A percentile compares a stretch with the other conserved stretches of the same genome.
These are phyloP conservation scores for Nanger granti DNA, from an alignment of 2,113 vertebrate species.

Conservation along the genomic window DNA sequence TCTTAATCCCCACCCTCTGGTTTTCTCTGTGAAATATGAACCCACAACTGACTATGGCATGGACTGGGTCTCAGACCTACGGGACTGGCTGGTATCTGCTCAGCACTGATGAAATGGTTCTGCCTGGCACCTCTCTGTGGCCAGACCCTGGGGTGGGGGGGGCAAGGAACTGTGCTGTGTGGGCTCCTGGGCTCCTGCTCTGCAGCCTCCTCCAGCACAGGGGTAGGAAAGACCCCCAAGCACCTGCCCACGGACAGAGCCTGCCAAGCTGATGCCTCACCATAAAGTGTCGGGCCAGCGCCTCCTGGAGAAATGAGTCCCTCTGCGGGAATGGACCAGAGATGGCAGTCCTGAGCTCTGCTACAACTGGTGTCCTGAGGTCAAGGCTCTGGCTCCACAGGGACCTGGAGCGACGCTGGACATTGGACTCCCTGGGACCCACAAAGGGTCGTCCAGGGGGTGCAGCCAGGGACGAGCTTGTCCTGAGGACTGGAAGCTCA, in stretches of 20 bases:
- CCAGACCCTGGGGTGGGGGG: no score
- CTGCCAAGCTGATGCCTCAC: not conserved
- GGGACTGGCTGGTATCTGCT: not conserved
- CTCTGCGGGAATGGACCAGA: not conserved
- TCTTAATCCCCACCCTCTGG: not conserved
- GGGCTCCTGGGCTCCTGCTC: not conserved
- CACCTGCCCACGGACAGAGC: not conserved
- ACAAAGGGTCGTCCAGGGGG: not conserved
- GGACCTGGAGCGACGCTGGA: accelerated
- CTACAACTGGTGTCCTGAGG: not conserved
- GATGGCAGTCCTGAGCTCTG: not conserved
- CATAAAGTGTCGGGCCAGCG: accelerated
- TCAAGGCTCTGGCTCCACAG: not conserved
- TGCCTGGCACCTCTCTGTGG: not conserved
- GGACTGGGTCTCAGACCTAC: not conserved
- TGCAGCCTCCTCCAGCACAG: not conserved
- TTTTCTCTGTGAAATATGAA: slow-evolving; percentile 55
- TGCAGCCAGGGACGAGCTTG: accelerated
- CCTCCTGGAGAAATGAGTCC: not conserved
- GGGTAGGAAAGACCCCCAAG: not conserved
- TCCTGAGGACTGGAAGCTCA: not conserved
- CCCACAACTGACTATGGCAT: slow-evolving; percentile 15
- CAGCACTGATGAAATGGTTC: not conserved
- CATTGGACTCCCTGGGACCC: not conserved
- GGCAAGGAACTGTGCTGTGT: not conserved